Evolutionary conservation across 2,797 vertebrate genomes (phyloP).

Genomic region (Sarcophilus harrisii): DNA sequence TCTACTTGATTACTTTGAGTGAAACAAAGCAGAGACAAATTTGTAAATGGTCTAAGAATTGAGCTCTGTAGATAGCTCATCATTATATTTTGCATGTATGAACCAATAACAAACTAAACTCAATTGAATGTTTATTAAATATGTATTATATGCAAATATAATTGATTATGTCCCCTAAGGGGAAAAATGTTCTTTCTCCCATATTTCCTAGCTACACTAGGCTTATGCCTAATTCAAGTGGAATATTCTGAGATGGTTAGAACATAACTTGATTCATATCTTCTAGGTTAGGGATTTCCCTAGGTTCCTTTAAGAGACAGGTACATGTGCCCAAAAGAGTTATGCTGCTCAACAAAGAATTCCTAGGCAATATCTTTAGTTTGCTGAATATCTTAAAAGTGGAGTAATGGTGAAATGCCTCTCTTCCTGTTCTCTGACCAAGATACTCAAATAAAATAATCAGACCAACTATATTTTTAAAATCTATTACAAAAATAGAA

Average conservation of each 20-base stretch:
- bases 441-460: conserved; percentile 3
- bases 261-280: neutral
- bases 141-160: too few species aligned
- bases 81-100: neutral
- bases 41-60: neutral
- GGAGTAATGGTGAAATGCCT: neutral
- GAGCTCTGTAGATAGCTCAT: neutral
- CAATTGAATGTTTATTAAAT: neutral
- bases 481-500: neutral
- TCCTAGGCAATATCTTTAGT: conserved; percentile 3
- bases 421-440: conserved; percentile 35
- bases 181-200: neutral
- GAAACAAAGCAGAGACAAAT: neutral
- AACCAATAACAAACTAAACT: neutral
- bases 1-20: neutral
- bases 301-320: neutral
- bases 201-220: conserved; percentile 2
- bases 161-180: neutral
- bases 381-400: conserved; percentile 27
- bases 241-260: neutral
- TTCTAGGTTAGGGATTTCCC: conserved; percentile 24
- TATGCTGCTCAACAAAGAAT: neutral
- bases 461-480: neutral
- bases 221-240: neutral
- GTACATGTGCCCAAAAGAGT: conserved; percentile 10